phyloP scores from a whole-genome alignment of 2,888 invertebrate species.

The Ophioninae sp. region DNA sequence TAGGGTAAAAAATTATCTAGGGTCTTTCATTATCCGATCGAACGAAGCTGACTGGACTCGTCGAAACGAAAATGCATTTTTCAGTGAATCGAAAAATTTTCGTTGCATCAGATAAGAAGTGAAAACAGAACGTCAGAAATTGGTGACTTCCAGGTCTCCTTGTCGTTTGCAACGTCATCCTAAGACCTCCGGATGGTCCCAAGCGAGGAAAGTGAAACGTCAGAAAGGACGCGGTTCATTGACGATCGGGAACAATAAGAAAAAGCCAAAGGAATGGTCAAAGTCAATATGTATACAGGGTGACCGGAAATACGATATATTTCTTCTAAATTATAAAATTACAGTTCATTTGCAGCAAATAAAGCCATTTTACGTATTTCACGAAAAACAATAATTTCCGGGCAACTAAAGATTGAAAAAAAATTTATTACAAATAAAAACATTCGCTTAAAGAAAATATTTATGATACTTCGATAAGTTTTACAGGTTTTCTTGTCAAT shows the following conservation, averaged over 20 bases:
- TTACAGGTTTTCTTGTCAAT: too few relatives aligned
- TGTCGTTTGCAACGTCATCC: slow-evolving; percentile 58
- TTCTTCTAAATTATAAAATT: too few relatives aligned
- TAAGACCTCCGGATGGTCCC: slow-evolving; percentile 30
- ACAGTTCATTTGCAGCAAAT: too few relatives aligned
- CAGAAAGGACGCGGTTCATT: slow-evolving; percentile 51
- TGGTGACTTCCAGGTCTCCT: slow-evolving; percentile 31
- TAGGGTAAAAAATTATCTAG: too few relatives aligned
- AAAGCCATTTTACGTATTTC: too few relatives aligned
- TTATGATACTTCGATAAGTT: too few relatives aligned
- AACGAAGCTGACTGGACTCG: not conserved
- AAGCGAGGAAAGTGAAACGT: slow-evolving; percentile 61
- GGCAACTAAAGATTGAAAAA: too few relatives aligned
- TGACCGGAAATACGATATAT: too few relatives aligned
- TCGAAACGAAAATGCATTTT: slow-evolving; percentile 17
- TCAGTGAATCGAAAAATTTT: slow-evolving; percentile 16
- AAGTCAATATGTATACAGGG: not conserved
- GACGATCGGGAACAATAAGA: slow-evolving; percentile 32
- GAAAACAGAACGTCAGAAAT: slow-evolving; percentile 38
- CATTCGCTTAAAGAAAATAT: too few relatives aligned
- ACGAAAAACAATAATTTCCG: too few relatives aligned
- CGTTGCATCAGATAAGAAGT: slow-evolving; percentile 48
- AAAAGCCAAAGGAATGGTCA: not conserved
- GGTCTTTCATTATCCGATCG: slow-evolving; percentile 17
- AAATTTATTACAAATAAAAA: too few relatives aligned